These are phyloP conservation scores for Latrodectus geometricus DNA, from an alignment of 1,140 invertebrate genomes.

Conservation along the genomic window DNA sequence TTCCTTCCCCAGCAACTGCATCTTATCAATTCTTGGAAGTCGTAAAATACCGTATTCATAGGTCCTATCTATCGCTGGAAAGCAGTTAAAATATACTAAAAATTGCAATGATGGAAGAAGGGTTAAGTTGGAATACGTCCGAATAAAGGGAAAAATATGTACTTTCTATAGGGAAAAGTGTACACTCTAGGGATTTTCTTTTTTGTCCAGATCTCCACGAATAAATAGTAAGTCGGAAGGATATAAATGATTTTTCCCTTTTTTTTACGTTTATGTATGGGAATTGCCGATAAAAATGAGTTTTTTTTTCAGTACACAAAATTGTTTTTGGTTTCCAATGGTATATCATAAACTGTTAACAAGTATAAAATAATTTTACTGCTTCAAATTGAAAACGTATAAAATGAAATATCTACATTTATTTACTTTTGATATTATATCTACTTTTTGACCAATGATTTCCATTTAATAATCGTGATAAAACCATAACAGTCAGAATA, in stretches of 20 bases:
- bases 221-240: neutral
- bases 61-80: constrained; percentile 7
- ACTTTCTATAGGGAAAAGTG: neutral
- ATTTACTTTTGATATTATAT: too few species aligned
- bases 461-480: too few species aligned
- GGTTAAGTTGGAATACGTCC: too few species aligned
- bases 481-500: too few species aligned
- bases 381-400: too few species aligned
- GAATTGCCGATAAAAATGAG: neutral
- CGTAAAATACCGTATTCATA: constrained; percentile 46
- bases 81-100: constrained; percentile 51
- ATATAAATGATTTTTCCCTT: neutral
- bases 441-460: too few species aligned
- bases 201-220: neutral
- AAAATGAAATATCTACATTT: too few species aligned
- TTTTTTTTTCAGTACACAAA: neutral
- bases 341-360: too few species aligned
- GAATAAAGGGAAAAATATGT: constrained; percentile 7
- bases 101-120: neutral
- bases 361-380: too few species aligned
- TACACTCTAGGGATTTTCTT: neutral
- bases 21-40: constrained; percentile 25
- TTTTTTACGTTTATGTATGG: neutral
- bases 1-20: constrained; percentile 7
- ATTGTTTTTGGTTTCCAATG: too few species aligned